A percentile compares a stretch with the other conserved stretches of the same genome.
Evolutionary conservation across 1,140 invertebrate species (phyloP).

Genomic region (Bombus balteatus): DNA sequence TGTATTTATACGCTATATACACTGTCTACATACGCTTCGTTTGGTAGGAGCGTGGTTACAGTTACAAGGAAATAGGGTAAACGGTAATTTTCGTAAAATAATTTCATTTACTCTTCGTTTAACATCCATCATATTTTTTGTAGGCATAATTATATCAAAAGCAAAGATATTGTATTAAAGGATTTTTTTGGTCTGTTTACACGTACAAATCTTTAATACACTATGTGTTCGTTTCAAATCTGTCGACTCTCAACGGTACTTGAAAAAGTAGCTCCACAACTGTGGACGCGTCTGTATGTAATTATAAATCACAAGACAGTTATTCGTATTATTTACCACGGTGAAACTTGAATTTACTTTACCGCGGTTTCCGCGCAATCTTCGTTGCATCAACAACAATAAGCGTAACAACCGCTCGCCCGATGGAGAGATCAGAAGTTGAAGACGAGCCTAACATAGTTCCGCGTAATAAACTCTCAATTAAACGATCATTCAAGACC

Average conservation of each 20-base stretch:
- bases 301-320: no score
- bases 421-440: constrained; percentile 7
- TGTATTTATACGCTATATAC: no score
- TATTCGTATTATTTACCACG: background rate
- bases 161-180: no score
- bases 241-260: background rate
- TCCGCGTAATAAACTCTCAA: constrained; percentile 52
- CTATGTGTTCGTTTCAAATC: no score
- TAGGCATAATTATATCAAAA: no score
- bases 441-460: background rate
- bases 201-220: no score
- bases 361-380: no score
- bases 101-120: no score
- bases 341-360: background rate
- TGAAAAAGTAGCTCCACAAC: background rate
- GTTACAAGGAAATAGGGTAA: background rate
- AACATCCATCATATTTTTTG: no score
- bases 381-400: constrained; percentile 6
- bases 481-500: constrained; percentile 71
- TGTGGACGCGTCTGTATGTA: no score
- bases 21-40: no score
- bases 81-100: background rate
- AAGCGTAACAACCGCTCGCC: background rate
- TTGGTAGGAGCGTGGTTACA: background rate
- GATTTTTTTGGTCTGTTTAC: no score